Conservation (phyloP, 1,140 invertebrate genomes). For the Scaptodrosophila lebanonensis region DNA sequence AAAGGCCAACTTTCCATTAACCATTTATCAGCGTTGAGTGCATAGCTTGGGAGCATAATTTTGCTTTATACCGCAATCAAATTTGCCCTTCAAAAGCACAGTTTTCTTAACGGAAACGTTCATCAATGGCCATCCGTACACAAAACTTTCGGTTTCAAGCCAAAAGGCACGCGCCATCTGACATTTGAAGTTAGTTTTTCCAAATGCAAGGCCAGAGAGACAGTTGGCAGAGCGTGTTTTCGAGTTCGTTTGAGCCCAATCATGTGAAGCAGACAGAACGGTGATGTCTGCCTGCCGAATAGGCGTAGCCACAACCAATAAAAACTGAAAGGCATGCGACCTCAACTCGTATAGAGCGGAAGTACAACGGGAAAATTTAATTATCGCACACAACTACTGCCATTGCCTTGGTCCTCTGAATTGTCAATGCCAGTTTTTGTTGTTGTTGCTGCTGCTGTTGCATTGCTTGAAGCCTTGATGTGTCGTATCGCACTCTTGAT, state of each 20-base stretch:
- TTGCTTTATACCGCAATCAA: no score
- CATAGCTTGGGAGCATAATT: no score
- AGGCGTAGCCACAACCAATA: slow-evolving; percentile 30
- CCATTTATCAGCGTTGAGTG: no score
- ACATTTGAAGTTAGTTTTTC: no score
- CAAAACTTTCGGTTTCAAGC: slow-evolving; percentile 59
- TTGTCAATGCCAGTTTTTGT: slow-evolving; percentile 59
- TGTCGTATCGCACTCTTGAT: slow-evolving; percentile 19
- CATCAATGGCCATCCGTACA: slow-evolving; percentile 63
- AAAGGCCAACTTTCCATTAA: no score
- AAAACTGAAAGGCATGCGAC: slow-evolving; percentile 3
- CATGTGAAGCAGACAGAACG: slow-evolving; percentile 30
- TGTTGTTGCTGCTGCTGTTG: slow-evolving; percentile 44
- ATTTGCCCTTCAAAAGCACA: slow-evolving; percentile 34
- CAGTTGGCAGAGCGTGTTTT: slow-evolving; percentile 11
- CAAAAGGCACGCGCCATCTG: slow-evolving; percentile 15
- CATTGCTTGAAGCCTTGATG: slow-evolving; percentile 27
- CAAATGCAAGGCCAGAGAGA: no score
- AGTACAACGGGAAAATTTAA: slow-evolving; percentile 65
- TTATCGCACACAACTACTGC: slow-evolving; percentile 46
- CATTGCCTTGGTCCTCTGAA: slow-evolving; percentile 49
- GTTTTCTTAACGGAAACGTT: slow-evolving; percentile 58
- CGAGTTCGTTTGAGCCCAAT: slow-evolving; percentile 47
- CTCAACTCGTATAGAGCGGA: slow-evolving; percentile 43
- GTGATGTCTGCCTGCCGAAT: slow-evolving; percentile 40